Percentiles rank a stretch among this genome's conserved stretches.
Conservation (phyloP, 2,797 vertebrate genomes). For the Falco naumanni region DNA sequence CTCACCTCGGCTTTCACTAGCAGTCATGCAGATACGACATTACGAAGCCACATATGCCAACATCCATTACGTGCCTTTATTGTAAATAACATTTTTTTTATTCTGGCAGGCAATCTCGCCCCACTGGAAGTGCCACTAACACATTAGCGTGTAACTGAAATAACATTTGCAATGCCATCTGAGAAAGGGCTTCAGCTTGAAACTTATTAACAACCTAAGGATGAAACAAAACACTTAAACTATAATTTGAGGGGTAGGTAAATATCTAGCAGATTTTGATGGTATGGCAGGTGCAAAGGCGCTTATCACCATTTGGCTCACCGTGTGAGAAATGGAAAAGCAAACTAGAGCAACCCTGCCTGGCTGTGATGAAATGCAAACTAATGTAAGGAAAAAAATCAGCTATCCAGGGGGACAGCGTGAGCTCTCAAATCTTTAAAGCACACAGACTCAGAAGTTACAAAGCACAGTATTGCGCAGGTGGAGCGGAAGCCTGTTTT, state of each 20-base stretch:
- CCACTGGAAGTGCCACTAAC: neutral
- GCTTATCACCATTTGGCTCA: neutral
- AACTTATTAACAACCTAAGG: neutral
- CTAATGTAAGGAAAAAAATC: neutral
- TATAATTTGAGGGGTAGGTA: neutral
- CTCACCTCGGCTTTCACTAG: neutral
- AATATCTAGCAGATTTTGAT: neutral
- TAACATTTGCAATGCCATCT: neutral
- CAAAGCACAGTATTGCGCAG: neutral
- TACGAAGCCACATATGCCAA: neutral
- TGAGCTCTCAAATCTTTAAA: neutral
- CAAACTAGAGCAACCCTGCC: neutral
- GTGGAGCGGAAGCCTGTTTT: neutral
- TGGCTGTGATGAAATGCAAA: neutral
- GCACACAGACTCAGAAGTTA: neutral
- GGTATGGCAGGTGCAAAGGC: neutral
- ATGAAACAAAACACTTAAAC: neutral
- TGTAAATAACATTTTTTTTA: neutral
- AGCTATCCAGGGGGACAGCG: accelerated
- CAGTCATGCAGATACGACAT: neutral
- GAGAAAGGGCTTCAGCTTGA: neutral
- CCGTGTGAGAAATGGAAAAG: neutral
- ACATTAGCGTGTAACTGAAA: neutral
- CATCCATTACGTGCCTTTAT: slow-evolving; percentile 2
- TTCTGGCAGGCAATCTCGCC: neutral